phyloP scores from a whole-genome alignment of 2,113 vertebrate species.

The Tiliqua scincoides region DNA sequence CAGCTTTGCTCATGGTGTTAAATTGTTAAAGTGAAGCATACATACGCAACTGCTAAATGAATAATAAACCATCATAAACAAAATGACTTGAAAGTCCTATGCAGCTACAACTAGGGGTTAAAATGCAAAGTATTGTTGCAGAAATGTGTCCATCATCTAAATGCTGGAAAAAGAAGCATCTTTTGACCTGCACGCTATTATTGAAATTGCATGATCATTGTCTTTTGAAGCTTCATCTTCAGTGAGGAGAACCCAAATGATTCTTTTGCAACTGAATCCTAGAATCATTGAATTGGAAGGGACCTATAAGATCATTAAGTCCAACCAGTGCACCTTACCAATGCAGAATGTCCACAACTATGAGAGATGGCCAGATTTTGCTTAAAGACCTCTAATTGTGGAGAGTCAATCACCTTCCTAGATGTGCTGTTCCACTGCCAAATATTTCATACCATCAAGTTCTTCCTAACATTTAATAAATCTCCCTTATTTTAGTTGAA shows the following conservation, averaged over 20 bases:
- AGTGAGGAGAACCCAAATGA: not conserved
- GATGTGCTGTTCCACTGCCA: too few relatives aligned
- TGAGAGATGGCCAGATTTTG: too few relatives aligned
- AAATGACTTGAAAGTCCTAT: not conserved
- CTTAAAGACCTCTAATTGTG: too few relatives aligned
- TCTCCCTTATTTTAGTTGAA: too few relatives aligned
- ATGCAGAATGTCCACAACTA: too few relatives aligned
- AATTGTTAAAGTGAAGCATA: too few relatives aligned
- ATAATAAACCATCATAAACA: not conserved
- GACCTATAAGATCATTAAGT: accelerated
- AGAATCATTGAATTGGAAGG: not conserved
- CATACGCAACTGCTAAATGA: not conserved
- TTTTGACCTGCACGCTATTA: not conserved
- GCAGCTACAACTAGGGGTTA: not conserved
- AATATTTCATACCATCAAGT: too few relatives aligned
- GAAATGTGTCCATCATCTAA: not conserved
- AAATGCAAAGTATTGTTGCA: not conserved
- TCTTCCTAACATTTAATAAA: too few relatives aligned
- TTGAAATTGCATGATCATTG: not conserved
- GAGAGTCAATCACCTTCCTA: too few relatives aligned
- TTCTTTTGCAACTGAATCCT: not conserved
- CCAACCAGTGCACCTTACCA: not conserved
- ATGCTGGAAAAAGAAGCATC: not conserved
- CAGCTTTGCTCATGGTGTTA: too few relatives aligned
- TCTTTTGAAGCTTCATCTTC: not conserved